Percentiles rank a stretch among this genome's conserved stretches.
phyloP scores from a whole-genome alignment of 2,888 invertebrate species.

The Drosophila tanythrix region DNA sequence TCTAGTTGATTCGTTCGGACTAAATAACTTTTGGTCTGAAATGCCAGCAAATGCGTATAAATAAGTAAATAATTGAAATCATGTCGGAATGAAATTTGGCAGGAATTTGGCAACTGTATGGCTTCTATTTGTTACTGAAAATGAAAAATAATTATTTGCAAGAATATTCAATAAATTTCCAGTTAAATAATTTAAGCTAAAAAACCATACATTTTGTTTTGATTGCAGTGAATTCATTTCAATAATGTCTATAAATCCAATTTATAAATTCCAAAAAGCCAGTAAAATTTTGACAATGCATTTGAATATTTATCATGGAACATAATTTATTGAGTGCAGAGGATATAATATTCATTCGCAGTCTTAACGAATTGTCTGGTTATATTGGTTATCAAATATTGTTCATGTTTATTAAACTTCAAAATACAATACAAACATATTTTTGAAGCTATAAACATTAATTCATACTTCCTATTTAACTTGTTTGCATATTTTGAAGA shows the following conservation, averaged over 20 bases:
- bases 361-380: not conserved
- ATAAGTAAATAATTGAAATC: conserved; percentile 51
- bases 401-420: not conserved
- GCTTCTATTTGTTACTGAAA: conserved; percentile 5
- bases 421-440: not conserved
- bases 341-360: not conserved
- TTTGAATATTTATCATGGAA: not conserved
- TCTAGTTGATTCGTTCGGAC: conserved; percentile 16
- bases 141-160: conserved; percentile 14
- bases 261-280: not conserved
- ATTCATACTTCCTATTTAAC: not conserved
- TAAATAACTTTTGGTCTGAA: conserved; percentile 27
- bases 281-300: not conserved
- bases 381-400: too few relatives aligned
- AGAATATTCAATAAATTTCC: conserved; percentile 14
- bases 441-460: not conserved
- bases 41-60: conserved; percentile 27
- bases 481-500: conserved; percentile 4
- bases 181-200: conserved; percentile 2
- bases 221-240: not conserved
- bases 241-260: not conserved
- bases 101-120: conserved; percentile 32
- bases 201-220: not conserved
- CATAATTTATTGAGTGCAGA: not conserved
- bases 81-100: conserved; percentile 6